Evolutionary conservation across 2,797 vertebrate species (phyloP).

Genomic region (Bradypodion pumilum): DNA sequence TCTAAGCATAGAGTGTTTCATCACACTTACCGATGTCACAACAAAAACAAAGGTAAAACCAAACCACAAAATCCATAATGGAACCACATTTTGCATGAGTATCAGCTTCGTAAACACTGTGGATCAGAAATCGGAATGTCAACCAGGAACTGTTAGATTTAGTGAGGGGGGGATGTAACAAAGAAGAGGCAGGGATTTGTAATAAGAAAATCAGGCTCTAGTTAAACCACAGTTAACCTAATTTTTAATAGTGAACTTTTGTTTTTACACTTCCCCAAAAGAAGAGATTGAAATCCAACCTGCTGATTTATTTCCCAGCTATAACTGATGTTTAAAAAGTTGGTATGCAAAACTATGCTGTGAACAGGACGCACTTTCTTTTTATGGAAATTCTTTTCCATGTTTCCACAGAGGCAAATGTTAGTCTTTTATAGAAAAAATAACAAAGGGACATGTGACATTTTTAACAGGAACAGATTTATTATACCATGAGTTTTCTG

Average conservation of each 20-base stretch:
- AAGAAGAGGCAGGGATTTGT: background rate
- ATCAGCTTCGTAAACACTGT: background rate
- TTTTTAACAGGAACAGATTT: too few relatives aligned
- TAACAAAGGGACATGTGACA: too few relatives aligned
- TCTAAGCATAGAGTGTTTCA: background rate
- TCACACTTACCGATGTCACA: background rate
- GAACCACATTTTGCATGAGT: constrained; percentile 2
- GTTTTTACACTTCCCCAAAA: background rate
- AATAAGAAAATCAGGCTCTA: background rate
- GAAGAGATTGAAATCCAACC: background rate
- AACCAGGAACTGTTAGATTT: background rate
- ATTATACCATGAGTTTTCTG: too few relatives aligned
- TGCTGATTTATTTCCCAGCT: background rate
- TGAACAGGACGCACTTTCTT: background rate
- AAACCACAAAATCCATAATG: constrained; percentile 5
- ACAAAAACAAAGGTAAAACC: background rate
- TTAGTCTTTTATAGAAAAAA: too few relatives aligned
- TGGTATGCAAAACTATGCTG: background rate
- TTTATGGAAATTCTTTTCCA: background rate
- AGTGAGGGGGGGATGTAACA: background rate
- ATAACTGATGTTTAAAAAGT: background rate
- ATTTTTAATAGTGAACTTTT: background rate
- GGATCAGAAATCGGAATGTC: background rate
- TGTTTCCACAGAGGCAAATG: background rate
- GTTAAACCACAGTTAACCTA: background rate